phyloP scores from a whole-genome alignment of 2,113 vertebrate species.

The Pipa parva region DNA sequence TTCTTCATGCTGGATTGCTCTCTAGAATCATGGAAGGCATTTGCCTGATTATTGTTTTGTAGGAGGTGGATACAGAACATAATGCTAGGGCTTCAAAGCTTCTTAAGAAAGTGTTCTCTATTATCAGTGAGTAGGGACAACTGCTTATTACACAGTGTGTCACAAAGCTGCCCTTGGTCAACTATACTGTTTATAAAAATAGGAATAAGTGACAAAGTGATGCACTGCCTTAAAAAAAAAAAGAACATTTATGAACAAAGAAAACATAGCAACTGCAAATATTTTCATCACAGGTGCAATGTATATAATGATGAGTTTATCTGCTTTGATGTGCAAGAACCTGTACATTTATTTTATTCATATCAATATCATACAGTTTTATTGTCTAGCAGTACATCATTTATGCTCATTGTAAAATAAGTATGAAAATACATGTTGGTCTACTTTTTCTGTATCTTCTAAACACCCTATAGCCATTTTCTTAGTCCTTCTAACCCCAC shows the following conservation, averaged over 20 bases:
- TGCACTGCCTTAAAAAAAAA: neutral
- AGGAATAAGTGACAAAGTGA: neutral
- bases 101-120: neutral
- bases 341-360: neutral
- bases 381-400: too few species aligned
- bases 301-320: neutral
- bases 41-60: neutral
- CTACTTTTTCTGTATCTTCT: too few species aligned
- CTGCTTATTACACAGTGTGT: constrained; percentile 17
- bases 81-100: neutral
- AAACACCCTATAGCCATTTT: too few species aligned
- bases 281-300: neutral
- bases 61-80: neutral
- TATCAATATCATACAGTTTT: too few species aligned
- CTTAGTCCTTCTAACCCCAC: too few species aligned
- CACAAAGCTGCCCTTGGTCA: accelerated
- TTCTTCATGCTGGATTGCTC: constrained; percentile 9
- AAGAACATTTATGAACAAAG: neutral
- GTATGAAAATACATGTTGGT: too few species aligned
- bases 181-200: neutral
- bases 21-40: neutral
- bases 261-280: neutral
- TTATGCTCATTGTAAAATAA: too few species aligned
- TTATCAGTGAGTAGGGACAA: constrained; percentile 1
- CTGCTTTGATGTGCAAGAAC: neutral